Evolutionary conservation across 1,140 invertebrate genomes (phyloP), one percentile per base, ranked within the genome.

Genomic region (Stegodyphus mimosarum): DNA sequence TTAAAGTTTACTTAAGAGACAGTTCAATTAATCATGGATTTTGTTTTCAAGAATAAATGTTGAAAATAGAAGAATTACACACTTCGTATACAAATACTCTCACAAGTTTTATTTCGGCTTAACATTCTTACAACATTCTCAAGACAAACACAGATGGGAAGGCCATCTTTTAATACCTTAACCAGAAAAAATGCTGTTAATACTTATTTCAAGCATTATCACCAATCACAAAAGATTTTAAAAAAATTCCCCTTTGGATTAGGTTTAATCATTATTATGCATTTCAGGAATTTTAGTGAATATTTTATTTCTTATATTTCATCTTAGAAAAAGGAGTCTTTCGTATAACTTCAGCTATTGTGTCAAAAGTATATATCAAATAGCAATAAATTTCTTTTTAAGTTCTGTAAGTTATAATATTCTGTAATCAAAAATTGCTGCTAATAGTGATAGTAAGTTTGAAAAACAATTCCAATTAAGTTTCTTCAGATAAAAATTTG

Each of bases 101-200:
- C 74, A 66, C 60, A 77, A 77, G 60, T 77, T 77, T 77, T 77
- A 77, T 77, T 77, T 77, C 74, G 50, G 55, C 63, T 64, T 77
- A 66, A 33, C 60, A 77, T 66, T 77, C 49, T 64, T 66, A 77
- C 74, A 77, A 48, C 74, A 77, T 75, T 15, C 55, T 9, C 33
- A 33, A 75, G 48, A 77, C 60, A 77, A 33, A 5, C 64, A 49
- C 18, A 50, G 50, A 15, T 9, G 55, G 9, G 15, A 11, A 60
- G 0, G 55, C 15, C 55, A 11, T 60, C 55, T 11, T 9, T 15
- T 2, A 9, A 60, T 11, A 15, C 2, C 9, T 60, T 15, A 60
- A 9, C 15, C 15, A 15, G 55, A 60, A 15, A 15, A 60, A 60
- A 11, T 60, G 55, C 5, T 60, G 55, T 60, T 11, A 15, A 60